Base-by-base conservation (phyloP, 2,113 vertebrate species). In the Channa maculata region DNA sequence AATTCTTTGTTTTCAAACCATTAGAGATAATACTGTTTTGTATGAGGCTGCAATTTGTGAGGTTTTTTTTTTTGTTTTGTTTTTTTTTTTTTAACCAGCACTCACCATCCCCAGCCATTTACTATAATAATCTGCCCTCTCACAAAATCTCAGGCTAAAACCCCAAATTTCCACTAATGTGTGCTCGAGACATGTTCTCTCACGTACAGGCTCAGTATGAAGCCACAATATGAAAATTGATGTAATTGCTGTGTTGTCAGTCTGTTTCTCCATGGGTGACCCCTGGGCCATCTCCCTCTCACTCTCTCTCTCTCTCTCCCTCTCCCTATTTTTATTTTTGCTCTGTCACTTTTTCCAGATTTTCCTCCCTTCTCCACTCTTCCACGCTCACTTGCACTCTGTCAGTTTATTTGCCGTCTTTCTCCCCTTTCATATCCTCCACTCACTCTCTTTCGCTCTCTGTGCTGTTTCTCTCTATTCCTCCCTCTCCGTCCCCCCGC, bases 81-180 rank as follows among this genome's bases (percentile, higher is more conserved):
- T 5, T 44, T 53, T 36, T 71, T 60, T 74, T 68, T 68, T 80
- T 61, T 50, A 7, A 78, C 48, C 55, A 75, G 82, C 70, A 82
- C 72, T 74, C 70, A 54, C 45, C 68, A 57, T 83, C 59, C 65
- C 8, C n/a, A 12, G 54, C 77, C 84, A 86, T 87, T 88, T 82
- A 66, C 81, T 74, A 62, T 82, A 86, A 87, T 88, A 77, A 85
- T 82, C 65, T 68, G 79, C 84, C 78, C 83, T 87, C 79, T 80
- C 65, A 80, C 65, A 77, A 55, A 81, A 83, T 80, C 68, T 82
- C 70, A 37, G 52, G 59, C 88, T 77, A 76, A 88, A 86, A 71
- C 60, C 79, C 68, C 68, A 3, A 50, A 63, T 69, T 68, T 75
- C 55, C 80, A 53, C 81, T 85, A 75, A 85, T 87, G 75, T 74